A percentile compares a stretch with the other conserved stretches of the same genome.
Evolutionary conservation across 1,140 invertebrate species (phyloP).

Genomic region (Bicyclus anynana): DNA sequence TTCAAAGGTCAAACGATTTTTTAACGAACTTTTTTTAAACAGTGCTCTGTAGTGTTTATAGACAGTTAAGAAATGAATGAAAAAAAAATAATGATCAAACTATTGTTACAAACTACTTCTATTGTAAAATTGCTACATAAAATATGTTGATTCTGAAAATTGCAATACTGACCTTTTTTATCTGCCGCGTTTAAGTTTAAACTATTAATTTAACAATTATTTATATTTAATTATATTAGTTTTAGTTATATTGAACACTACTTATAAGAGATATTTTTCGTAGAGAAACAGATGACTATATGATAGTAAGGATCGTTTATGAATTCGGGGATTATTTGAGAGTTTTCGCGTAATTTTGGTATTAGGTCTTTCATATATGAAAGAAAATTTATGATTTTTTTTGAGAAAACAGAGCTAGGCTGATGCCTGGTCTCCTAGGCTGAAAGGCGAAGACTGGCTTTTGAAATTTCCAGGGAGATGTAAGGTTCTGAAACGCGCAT

Average conservation of each 20-base stretch:
- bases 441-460: constrained; percentile 29
- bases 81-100: constrained; percentile 11
- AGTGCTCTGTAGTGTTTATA: not conserved
- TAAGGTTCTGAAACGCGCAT: constrained; percentile 35
- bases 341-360: constrained; percentile 29
- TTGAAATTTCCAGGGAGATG: constrained; percentile 5
- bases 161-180: constrained; percentile 10
- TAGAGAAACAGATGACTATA: constrained; percentile 65
- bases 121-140: constrained; percentile 7
- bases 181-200: not conserved
- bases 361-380: constrained; percentile 67
- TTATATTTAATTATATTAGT: not conserved
- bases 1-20: constrained; percentile 23
- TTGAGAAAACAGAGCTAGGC: not conserved
- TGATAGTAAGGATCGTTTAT: constrained; percentile 52
- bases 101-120: not conserved
- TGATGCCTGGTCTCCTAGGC: constrained; percentile 17
- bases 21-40: not conserved
- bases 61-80: constrained; percentile 5
- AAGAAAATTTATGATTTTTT: constrained; percentile 1
- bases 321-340: constrained; percentile 29
- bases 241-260: constrained; percentile 41
- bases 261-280: constrained; percentile 70
- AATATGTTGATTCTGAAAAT: constrained; percentile 2
- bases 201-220: constrained; percentile 1